Conservation (phyloP, 1,140 invertebrate genomes). For the Lepidurus arcticus region DNA sequence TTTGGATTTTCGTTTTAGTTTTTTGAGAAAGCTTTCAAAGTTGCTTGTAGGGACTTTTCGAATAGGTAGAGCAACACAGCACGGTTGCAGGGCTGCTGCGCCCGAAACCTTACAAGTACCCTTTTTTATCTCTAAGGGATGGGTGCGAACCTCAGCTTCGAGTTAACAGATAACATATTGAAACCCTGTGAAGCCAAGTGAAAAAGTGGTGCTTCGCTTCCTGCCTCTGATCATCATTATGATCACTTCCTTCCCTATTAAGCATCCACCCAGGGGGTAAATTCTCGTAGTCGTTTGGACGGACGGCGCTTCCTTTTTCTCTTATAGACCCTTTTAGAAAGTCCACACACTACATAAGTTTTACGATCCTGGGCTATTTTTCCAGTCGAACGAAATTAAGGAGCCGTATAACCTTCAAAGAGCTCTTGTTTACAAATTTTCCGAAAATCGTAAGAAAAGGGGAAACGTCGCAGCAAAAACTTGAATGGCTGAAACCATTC, state of each 20-base stretch:
- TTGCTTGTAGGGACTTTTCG: no score
- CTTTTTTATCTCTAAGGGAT: neutral
- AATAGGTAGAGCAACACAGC: no score
- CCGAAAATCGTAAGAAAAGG: no score
- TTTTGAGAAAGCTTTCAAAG: no score
- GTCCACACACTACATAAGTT: neutral
- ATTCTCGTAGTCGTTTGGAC: neutral
- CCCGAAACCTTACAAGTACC: neutral
- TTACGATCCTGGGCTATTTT: neutral
- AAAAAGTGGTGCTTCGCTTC: constrained; percentile 19
- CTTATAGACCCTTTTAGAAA: neutral
- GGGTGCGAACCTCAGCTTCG: neutral
- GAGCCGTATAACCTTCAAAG: no score
- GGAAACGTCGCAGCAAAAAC: no score
- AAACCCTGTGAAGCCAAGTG: neutral
- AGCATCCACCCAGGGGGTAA: constrained; percentile 14
- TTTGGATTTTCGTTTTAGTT: no score
- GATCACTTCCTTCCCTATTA: constrained; percentile 21
- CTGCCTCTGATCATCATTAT: constrained; percentile 21
- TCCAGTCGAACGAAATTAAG: neutral
- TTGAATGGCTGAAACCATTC: no score
- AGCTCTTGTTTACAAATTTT: no score
- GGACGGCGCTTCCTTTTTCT: neutral
- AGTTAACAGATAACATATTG: constrained; percentile 15
- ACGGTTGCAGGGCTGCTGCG: no score